These are phyloP conservation scores for Idaea biselata DNA, from an alignment of 2,888 invertebrate genomes.

Conservation along the genomic window DNA sequence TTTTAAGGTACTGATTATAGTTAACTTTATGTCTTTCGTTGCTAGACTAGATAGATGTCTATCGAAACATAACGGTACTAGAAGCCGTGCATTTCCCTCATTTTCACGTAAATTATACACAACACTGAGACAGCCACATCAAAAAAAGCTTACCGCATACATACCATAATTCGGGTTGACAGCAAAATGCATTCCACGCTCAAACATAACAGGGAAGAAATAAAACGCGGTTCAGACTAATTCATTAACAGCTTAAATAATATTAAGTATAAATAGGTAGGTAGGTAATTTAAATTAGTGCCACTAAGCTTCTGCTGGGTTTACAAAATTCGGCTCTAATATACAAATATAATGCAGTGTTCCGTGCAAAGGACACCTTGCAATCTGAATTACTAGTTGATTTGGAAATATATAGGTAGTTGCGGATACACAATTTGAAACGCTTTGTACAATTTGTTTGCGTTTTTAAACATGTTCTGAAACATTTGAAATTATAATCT, in stretches of 20 bases:
- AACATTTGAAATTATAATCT: too few species aligned
- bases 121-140: constrained; percentile 6
- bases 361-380: background rate
- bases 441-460: background rate
- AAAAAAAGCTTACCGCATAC: constrained; percentile 37
- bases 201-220: constrained; percentile 52
- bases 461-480: too few species aligned
- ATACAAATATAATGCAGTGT: background rate
- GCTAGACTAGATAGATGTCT: too few species aligned
- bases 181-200: constrained; percentile 51
- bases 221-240: constrained; percentile 36
- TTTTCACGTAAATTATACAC: background rate
- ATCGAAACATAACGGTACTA: background rate
- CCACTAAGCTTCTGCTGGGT: background rate
- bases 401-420: background rate
- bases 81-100: background rate
- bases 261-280: background rate
- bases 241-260: background rate
- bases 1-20: too few species aligned
- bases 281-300: background rate
- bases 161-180: constrained; percentile 48
- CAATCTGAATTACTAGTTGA: background rate
- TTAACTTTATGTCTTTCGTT: too few species aligned
- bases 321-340: background rate
- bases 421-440: background rate